These are phyloP conservation scores for Misgurnus anguillicaudatus DNA, from an alignment of 2,113 vertebrate species.

Conservation along the genomic window DNA sequence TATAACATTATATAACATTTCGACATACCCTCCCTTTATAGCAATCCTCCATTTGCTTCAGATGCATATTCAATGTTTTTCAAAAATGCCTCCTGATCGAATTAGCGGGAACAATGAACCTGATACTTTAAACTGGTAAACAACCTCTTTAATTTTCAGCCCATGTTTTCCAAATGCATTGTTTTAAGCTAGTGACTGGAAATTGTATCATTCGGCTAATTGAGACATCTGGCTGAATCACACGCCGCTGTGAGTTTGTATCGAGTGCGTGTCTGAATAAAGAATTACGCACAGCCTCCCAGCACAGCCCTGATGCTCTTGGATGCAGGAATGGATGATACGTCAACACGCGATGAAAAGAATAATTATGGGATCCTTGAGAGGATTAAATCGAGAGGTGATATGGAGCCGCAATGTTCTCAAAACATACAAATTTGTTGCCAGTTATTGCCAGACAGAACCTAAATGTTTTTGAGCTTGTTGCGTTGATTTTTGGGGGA, in stretches of 20 bases:
- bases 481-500: too few relatives aligned
- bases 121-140: constrained; percentile 35
- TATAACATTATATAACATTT: not conserved
- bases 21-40: not conserved
- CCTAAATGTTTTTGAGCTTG: too few relatives aligned
- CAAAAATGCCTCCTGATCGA: constrained; percentile 2
- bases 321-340: constrained; percentile 12
- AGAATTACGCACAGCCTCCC: not conserved
- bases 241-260: constrained; percentile 26
- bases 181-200: constrained; percentile 27
- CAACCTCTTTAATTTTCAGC: constrained; percentile 34
- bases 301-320: not conserved
- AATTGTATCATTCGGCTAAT: constrained; percentile 20
- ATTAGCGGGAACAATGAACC: constrained; percentile 35
- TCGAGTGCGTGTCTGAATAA: constrained; percentile 1
- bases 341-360: not conserved
- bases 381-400: not conserved
- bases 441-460: not conserved
- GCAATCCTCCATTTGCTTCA: constrained; percentile 1
- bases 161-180: constrained; percentile 37
- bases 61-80: constrained; percentile 37
- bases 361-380: constrained; percentile 19
- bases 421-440: not conserved
- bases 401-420: not conserved
- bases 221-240: constrained; percentile 40